A percentile compares a stretch with the other conserved stretches of the same genome.
phyloP scores from a whole-genome alignment of 2,888 invertebrate genomes.

The Hypolimnas misippus region DNA sequence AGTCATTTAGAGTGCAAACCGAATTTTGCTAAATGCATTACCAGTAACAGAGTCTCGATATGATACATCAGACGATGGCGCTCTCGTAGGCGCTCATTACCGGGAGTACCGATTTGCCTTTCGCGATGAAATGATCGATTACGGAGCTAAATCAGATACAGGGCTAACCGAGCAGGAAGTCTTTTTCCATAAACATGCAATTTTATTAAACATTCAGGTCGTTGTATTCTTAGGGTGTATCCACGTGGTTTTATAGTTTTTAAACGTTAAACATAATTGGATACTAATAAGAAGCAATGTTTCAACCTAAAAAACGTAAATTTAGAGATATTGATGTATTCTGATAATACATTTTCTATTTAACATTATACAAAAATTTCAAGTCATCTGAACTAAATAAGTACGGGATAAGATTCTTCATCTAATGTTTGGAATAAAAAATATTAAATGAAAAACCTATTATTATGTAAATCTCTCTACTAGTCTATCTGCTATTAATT shows the following conservation, averaged over 20 bases:
- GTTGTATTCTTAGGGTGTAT: slow-evolving; percentile 5
- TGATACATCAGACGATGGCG: slow-evolving; percentile 69
- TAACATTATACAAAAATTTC: no score
- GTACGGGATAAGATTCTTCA: no score
- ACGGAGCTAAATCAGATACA: slow-evolving; percentile 63
- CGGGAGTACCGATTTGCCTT: slow-evolving; percentile 42
- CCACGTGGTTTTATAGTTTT: neutral
- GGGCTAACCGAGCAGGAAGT: slow-evolving; percentile 50
- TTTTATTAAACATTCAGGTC: slow-evolving; percentile 41
- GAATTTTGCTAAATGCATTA: slow-evolving; percentile 63
- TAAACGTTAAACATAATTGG: neutral
- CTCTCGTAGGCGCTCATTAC: slow-evolving; percentile 68
- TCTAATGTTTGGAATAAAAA: no score
- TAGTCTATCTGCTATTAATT: no score
- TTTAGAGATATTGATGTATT: no score
- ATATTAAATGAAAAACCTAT: no score
- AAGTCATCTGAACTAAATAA: no score
- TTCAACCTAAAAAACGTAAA: no score
- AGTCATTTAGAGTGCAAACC: slow-evolving; percentile 61
- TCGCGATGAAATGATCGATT: slow-evolving; percentile 68
- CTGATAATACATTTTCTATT: no score
- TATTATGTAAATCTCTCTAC: no score
- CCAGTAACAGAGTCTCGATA: slow-evolving; percentile 59
- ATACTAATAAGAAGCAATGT: no score
- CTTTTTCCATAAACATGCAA: slow-evolving; percentile 67